phyloP scores from a whole-genome alignment of 2,113 vertebrate species.

The Zosterops borbonicus region DNA sequence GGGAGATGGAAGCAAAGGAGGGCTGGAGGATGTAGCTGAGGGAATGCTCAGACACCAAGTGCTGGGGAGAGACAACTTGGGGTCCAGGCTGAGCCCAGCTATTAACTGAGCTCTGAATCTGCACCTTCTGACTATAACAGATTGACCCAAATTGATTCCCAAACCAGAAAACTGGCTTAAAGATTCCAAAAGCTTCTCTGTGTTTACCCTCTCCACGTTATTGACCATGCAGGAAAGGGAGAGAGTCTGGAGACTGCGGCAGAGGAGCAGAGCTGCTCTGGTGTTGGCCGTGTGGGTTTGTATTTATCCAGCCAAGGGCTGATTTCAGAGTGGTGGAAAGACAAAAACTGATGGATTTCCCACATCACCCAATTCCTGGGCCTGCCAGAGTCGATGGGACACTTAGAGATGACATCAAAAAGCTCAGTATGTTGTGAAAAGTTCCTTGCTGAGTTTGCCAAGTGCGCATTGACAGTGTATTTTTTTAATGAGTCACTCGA shows the following conservation, averaged over 20 bases:
- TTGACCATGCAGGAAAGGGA: background rate
- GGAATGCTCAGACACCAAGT: background rate
- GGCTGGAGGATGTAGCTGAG: background rate
- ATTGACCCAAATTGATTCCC: background rate
- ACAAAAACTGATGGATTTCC: background rate
- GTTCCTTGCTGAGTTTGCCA: background rate
- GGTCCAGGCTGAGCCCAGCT: background rate
- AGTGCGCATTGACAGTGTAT: background rate
- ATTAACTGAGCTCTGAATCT: background rate
- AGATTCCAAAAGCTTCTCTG: background rate
- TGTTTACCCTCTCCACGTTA: fast-evolving
- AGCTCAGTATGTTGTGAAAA: background rate
- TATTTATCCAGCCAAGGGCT: background rate
- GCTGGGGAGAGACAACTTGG: fast-evolving
- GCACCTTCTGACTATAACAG: background rate
- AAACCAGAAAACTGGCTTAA: background rate
- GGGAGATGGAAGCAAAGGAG: background rate
- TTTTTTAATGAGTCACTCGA: background rate
- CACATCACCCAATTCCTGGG: background rate
- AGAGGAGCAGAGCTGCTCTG: background rate
- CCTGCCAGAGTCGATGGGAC: background rate
- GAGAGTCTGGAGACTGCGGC: background rate
- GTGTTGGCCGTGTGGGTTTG: fast-evolving
- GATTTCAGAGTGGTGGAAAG: background rate
- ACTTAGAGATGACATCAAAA: background rate